phyloP scores from a whole-genome alignment of 2,113 vertebrate species.

The Copsychus sechellarum region DNA sequence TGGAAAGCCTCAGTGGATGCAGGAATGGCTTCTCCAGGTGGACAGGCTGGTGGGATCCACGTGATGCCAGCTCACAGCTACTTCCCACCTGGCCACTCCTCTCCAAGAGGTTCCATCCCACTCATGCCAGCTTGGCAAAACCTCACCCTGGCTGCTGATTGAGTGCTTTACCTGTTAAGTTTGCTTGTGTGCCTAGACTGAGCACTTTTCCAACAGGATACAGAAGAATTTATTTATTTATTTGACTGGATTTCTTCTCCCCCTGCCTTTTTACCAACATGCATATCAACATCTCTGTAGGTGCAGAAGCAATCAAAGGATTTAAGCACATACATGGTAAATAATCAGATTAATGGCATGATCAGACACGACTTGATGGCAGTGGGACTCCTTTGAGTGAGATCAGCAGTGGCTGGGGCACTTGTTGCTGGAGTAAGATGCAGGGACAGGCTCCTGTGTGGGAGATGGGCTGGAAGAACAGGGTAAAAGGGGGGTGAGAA shows the following conservation, averaged over 20 bases:
- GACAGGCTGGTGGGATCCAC: neutral
- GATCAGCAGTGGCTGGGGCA: neutral
- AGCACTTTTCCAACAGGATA: neutral
- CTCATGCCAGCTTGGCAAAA: fast-evolving
- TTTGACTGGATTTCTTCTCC: neutral
- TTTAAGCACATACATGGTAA: neutral
- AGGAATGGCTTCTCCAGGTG: neutral
- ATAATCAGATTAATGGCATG: neutral
- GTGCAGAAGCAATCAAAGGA: neutral
- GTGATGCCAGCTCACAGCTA: neutral
- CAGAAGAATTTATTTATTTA: neutral
- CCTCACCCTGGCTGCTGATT: fast-evolving
- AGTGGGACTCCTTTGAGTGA: neutral
- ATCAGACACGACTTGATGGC: neutral
- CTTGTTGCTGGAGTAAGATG: neutral
- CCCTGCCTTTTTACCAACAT: neutral
- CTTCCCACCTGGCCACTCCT: neutral
- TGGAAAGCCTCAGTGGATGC: neutral
- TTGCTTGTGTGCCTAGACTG: neutral
- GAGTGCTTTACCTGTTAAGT: neutral
- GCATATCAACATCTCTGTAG: neutral
- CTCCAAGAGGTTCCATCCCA: neutral
- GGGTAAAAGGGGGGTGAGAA: neutral
- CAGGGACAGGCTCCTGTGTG: neutral
- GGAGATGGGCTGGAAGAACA: neutral